A percentile compares a stretch with the other conserved stretches of the same genome.
Evolutionary conservation across 2,888 invertebrate species (phyloP).

Genomic region (Nudaria mundana): DNA sequence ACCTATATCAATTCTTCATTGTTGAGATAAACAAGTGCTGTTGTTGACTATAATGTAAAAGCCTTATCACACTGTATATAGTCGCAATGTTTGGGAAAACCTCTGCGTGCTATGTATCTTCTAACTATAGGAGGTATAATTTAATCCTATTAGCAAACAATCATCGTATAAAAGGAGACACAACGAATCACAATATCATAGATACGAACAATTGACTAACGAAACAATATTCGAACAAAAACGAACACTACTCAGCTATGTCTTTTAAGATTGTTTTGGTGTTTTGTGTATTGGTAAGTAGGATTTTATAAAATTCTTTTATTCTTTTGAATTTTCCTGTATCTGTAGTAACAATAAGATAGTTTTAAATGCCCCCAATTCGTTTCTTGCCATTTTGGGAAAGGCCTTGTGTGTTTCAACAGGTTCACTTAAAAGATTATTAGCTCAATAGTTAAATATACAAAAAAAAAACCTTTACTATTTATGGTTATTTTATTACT

Average conservation of each 20-base stretch:
- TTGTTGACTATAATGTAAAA: slow-evolving; percentile 35
- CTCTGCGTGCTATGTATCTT: slow-evolving; percentile 41
- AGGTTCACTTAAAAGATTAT: not conserved
- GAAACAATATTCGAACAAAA: slow-evolving; percentile 34
- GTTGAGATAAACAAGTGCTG: slow-evolving; percentile 16
- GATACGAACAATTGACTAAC: slow-evolving; percentile 30
- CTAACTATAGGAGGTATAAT: slow-evolving; percentile 22
- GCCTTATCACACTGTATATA: slow-evolving; percentile 50
- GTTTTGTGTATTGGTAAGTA: slow-evolving; percentile 62
- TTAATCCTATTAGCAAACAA: slow-evolving; percentile 54
- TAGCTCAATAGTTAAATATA: not conserved
- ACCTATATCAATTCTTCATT: too few relatives aligned
- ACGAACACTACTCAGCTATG: slow-evolving; percentile 49
- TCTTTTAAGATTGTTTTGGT: slow-evolving; percentile 55
- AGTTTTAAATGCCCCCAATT: not conserved
- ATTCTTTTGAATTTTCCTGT: not conserved
- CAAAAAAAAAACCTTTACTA: not conserved
- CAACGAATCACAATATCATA: slow-evolving; percentile 24
- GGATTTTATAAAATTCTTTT: not conserved
- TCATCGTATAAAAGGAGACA: slow-evolving; percentile 53
- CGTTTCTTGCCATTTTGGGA: too few relatives aligned
- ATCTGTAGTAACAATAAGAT: not conserved
- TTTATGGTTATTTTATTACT: not conserved
- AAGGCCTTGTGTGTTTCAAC: too few relatives aligned
- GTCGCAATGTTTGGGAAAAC: slow-evolving; percentile 59